A percentile compares a stretch with the other conserved stretches of the same genome.
These are phyloP conservation scores for Plectus sambesii DNA, from an alignment of 1,140 invertebrate species.

Conservation along the genomic window DNA sequence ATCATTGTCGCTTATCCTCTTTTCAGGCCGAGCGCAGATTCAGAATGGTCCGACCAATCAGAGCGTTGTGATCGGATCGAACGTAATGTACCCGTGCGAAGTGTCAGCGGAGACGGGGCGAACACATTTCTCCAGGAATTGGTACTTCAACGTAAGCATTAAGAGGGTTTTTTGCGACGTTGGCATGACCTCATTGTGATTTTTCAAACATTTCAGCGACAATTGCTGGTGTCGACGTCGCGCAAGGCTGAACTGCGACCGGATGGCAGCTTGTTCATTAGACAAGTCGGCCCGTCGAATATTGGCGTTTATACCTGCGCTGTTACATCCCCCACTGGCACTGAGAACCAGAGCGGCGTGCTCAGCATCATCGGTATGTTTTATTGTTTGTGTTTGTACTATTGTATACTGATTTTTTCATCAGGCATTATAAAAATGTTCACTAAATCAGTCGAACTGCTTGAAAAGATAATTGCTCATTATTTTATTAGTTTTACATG, in stretches of 20 bases:
- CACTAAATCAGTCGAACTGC: neutral
- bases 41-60: slow-evolving; percentile 41
- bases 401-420: slow-evolving; percentile 1
- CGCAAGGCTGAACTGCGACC: slow-evolving; percentile 22
- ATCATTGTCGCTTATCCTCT: no score
- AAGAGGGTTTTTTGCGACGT: slow-evolving; percentile 1
- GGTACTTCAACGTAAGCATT: slow-evolving; percentile 36
- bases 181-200: slow-evolving; percentile 5
- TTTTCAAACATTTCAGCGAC: slow-evolving; percentile 19
- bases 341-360: slow-evolving; percentile 28
- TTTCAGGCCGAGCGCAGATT: slow-evolving; percentile 27
- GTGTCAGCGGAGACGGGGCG: slow-evolving; percentile 20
- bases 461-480: slow-evolving; percentile 8
- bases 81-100: slow-evolving; percentile 40
- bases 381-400: slow-evolving; percentile 5
- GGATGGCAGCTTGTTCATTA: slow-evolving; percentile 37
- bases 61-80: slow-evolving; percentile 39
- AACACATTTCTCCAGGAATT: slow-evolving; percentile 13
- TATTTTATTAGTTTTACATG: slow-evolving; percentile 9
- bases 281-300: slow-evolving; percentile 42
- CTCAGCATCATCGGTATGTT: slow-evolving; percentile 34
- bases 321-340: slow-evolving; percentile 20
- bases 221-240: slow-evolving; percentile 2
- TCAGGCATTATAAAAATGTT: slow-evolving; percentile 7
- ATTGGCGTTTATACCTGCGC: slow-evolving; percentile 39